A percentile compares a stretch with the other conserved stretches of the same genome.
These are phyloP conservation scores for Narcine bancroftii DNA, from an alignment of 2,113 vertebrate genomes.

Conservation along the genomic window DNA sequence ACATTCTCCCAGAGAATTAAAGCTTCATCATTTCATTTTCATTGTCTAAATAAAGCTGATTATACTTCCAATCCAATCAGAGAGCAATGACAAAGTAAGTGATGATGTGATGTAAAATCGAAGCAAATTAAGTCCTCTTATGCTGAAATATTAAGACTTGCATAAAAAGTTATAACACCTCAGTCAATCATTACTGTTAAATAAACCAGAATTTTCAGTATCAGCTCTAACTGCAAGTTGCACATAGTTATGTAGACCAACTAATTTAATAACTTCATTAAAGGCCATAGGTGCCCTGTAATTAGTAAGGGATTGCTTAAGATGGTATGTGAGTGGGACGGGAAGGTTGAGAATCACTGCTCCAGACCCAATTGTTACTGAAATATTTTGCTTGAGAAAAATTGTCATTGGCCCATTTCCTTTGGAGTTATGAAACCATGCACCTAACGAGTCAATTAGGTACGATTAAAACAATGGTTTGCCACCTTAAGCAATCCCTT, in stretches of 20 bases:
- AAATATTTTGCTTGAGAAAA: too few species aligned
- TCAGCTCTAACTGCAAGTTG: not conserved
- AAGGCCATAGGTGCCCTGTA: too few species aligned
- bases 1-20: not conserved
- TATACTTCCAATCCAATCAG: not conserved
- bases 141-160: not conserved
- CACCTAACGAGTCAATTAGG: too few species aligned
- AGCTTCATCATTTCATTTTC: not conserved
- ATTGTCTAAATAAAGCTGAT: not conserved
- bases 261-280: not conserved
- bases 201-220: not conserved
- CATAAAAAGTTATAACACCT: not conserved
- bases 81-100: not conserved
- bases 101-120: not conserved
- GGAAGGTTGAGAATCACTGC: too few species aligned
- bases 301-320: too few species aligned
- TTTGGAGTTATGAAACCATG: too few species aligned
- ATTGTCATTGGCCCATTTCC: too few species aligned
- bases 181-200: not conserved
- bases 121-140: too few species aligned
- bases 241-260: not conserved
- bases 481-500: too few species aligned
- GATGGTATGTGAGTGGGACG: too few species aligned
- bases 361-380: too few species aligned
- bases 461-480: too few species aligned